Evolutionary conservation across 2,113 vertebrate species (phyloP).

Genomic region (Dascyllus trimaculatus): DNA sequence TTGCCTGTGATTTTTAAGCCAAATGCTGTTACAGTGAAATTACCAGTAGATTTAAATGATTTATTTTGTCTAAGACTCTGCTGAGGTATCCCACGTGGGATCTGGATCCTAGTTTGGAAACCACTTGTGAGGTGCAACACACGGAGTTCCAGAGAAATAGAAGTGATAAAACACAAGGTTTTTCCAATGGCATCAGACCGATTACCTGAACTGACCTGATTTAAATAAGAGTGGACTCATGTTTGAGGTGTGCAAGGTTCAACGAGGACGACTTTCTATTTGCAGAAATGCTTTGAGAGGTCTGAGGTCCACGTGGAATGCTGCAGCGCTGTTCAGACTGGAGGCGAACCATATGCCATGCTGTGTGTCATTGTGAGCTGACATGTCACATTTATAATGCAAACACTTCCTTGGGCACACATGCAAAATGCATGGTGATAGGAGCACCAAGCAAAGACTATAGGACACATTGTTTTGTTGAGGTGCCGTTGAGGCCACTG

Average conservation of each 20-base stretch:
- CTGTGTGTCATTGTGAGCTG: slow-evolving; percentile 70
- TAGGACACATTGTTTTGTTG: slow-evolving; percentile 53
- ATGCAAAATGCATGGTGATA: slow-evolving; percentile 80
- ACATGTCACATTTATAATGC: slow-evolving; percentile 81
- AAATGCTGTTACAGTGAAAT: slow-evolving; percentile 37
- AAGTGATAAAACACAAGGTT: neutral
- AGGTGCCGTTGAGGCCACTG: slow-evolving; percentile 51
- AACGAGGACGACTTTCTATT: slow-evolving; percentile 3
- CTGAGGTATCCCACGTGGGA: slow-evolving; percentile 6
- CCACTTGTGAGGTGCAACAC: neutral
- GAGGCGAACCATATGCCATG: slow-evolving; percentile 26
- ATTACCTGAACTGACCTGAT: slow-evolving; percentile 22
- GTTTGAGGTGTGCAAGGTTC: slow-evolving; percentile 12
- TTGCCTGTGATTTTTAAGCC: slow-evolving; percentile 35
- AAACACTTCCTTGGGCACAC: slow-evolving; percentile 68
- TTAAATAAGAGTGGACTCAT: neutral
- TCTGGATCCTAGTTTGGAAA: slow-evolving; percentile 21
- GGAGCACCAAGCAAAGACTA: slow-evolving; percentile 56
- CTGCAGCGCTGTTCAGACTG: slow-evolving; percentile 7
- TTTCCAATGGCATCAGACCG: neutral
- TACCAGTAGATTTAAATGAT: slow-evolving; percentile 25
- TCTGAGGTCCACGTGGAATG: slow-evolving; percentile 28
- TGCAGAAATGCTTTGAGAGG: slow-evolving; percentile 13
- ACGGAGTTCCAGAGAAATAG: neutral
- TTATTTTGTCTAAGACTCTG: slow-evolving; percentile 24